Evolutionary conservation across 2,888 invertebrate species (phyloP).

Genomic region (Eupithecia centaureata): DNA sequence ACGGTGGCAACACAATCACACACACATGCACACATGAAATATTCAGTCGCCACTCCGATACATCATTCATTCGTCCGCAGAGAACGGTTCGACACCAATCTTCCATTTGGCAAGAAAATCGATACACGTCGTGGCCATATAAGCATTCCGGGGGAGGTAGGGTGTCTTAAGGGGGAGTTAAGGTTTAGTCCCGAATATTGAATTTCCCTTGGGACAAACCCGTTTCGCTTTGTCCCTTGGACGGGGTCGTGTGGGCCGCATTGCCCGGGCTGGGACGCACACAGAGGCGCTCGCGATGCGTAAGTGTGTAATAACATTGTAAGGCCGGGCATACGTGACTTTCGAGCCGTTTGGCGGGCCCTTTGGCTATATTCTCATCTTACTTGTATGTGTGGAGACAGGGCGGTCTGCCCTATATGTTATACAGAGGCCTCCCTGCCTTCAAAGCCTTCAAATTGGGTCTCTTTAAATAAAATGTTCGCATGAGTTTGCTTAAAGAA

Average conservation of each 20-base stretch:
- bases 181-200: conserved; percentile 85
- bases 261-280: conserved; percentile 73
- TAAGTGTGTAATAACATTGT: conserved; percentile 83
- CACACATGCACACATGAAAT: conserved; percentile 71
- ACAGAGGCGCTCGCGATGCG: conserved; percentile 64
- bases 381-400: conserved; percentile 60
- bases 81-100: conserved; percentile 83
- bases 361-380: conserved; percentile 64
- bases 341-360: conserved; percentile 78
- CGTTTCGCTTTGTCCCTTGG: conserved; percentile 84
- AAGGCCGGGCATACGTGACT: conserved; percentile 81
- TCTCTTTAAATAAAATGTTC: conserved; percentile 73
- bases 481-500: conserved; percentile 54
- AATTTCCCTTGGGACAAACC: conserved; percentile 85
- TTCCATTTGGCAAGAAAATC: conserved; percentile 84
- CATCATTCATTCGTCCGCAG: conserved; percentile 83
- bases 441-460: conserved; percentile 80
- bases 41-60: conserved; percentile 79
- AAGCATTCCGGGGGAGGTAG: conserved; percentile 83
- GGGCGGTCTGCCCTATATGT: conserved; percentile 68
- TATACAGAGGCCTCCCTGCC: conserved; percentile 68
- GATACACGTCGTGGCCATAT: conserved; percentile 84
- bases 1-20: conserved; percentile 72
- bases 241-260: conserved; percentile 81
- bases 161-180: conserved; percentile 83